Base-by-base conservation (phyloP, 1,140 invertebrate species). In the Zaprionus davidi region DNA sequence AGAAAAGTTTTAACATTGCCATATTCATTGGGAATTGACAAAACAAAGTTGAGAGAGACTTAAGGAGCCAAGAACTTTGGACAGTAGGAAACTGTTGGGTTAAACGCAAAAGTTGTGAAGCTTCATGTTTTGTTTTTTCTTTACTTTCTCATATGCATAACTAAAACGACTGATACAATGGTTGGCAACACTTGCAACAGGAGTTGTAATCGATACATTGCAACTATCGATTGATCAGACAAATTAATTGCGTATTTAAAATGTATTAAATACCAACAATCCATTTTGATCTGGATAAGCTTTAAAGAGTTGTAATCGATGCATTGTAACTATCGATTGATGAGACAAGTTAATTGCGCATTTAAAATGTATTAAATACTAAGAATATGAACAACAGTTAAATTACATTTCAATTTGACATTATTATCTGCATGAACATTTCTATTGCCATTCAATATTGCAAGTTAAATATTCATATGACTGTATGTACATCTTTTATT, bases 141-240 rank as follows among this genome's bases (percentile, higher is more conserved):
- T 34, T 34, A 34, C 2, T 34, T 34, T 34, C 3, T 34, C 9
- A 11, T 34, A 34, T 34, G 31, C 31, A 34, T 11, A 11, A 34
- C 31, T 11, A 34, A 34, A 31, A 34, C 31, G 31, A 11, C 31
- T 34, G 9, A 11, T 11, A 34, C n/a, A 15, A 17, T 17, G 38
- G 38, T 46, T 46, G n/a, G 41, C 41, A 46, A 46, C 41, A 46
- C 41, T 46, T 46, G 41, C 38, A 44, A 44, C 7, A 44, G 41
- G 41, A 46, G 41, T 11, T 46, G 41, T 46, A 46, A 46, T 46
- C 41, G 41, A 46, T 46, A 46, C n/a, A 46, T 9, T 17, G 41
- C 41, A 9, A 2, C 4, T 9, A 46, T 46, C 41, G 41, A 46
- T 46, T 46, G n/a, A 41, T 41, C 2, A 6, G 15, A 5, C 28